These are phyloP conservation scores for Drosophila neotestacea DNA, from an alignment of 2,888 invertebrate genomes.

Conservation along the genomic window DNA sequence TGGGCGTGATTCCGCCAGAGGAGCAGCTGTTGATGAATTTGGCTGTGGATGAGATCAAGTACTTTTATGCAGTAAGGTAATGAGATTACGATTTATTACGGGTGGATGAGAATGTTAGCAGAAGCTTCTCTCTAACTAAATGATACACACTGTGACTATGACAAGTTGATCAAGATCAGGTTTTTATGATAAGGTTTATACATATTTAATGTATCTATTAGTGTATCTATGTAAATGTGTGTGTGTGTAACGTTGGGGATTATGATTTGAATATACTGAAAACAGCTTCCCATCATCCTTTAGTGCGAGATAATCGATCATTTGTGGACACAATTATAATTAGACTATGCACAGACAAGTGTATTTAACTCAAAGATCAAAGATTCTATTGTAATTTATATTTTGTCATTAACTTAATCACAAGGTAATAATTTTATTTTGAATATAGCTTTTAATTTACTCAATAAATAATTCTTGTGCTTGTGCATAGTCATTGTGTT, in stretches of 20 bases:
- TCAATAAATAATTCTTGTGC: too few species aligned
- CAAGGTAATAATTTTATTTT: too few species aligned
- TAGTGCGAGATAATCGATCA: slow-evolving; percentile 24
- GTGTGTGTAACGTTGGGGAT: not conserved
- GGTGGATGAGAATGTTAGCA: slow-evolving; percentile 36
- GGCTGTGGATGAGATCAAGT: slow-evolving; percentile 83
- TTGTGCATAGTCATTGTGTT: slow-evolving; percentile 46
- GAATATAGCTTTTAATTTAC: not conserved
- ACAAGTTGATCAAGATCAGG: slow-evolving; percentile 16
- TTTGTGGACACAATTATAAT: slow-evolving; percentile 22
- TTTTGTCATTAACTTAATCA: too few species aligned
- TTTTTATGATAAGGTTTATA: slow-evolving; percentile 6
- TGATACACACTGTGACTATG: slow-evolving; percentile 20
- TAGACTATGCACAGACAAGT: slow-evolving; percentile 37
- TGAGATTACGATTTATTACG: slow-evolving; percentile 64
- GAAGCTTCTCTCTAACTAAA: slow-evolving; percentile 45
- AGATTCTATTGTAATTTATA: too few species aligned
- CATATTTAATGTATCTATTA: slow-evolving; percentile 1
- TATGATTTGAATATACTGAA: slow-evolving; percentile 6
- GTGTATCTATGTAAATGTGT: slow-evolving; percentile 13
- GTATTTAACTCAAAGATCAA: not conserved
- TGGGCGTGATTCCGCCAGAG: slow-evolving; percentile 57
- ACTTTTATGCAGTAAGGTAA: slow-evolving; percentile 85
- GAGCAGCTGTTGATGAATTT: slow-evolving; percentile 70
- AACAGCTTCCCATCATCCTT: slow-evolving; percentile 25